Evolutionary conservation across 2,888 invertebrate genomes (phyloP), one percentile per base, ranked within the genome.

Genomic region (Coelopa pilipes): DNA sequence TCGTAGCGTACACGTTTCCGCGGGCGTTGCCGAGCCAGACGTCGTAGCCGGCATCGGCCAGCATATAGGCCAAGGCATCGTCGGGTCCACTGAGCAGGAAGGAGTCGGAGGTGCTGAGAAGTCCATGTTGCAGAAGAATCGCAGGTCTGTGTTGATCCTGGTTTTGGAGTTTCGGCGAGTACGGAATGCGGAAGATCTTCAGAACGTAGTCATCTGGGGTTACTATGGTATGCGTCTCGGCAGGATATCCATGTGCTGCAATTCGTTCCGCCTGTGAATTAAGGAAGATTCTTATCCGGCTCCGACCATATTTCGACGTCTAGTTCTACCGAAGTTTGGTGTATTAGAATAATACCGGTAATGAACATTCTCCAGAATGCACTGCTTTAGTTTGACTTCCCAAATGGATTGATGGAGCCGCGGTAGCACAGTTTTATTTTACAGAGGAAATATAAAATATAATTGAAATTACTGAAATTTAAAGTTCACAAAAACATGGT

Each of bases 101-200:
- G 19, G 72, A 75, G 17, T 78, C 78, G 0, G 79, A 78, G 10
- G 77, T 79, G 50, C 78, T 78, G 10, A 78, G 66, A 1, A 81
- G n/a, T 0, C 81, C 81, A 60, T 81, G 81, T 72, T 95, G 94
- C 47, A 80, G 62, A 94, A 79, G 74, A 12, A 75, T 74, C 11
- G 63, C 72, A 4, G 77, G 78, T 10, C 72, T 69, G 3, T 60
- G 12, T 12, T 79, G 47, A 9, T 73, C 47, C 10, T 66, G 7
- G 34, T 76, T 72, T 1, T 67, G 50, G 0, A 74, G 24, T 13
- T 73, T 55, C 7, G 74, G 74, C 7, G 81, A 79, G 46, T 70
- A 75, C 0, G 81, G 80, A 50, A 81, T 80, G 1, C 81, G 79
- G 15, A 80, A 81, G 57, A 81, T 67, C 13, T 71, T 75, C 1